These are phyloP conservation scores for Toxotes lorentzi DNA, from an alignment of 2,797 vertebrate species.

Conservation along the genomic window DNA sequence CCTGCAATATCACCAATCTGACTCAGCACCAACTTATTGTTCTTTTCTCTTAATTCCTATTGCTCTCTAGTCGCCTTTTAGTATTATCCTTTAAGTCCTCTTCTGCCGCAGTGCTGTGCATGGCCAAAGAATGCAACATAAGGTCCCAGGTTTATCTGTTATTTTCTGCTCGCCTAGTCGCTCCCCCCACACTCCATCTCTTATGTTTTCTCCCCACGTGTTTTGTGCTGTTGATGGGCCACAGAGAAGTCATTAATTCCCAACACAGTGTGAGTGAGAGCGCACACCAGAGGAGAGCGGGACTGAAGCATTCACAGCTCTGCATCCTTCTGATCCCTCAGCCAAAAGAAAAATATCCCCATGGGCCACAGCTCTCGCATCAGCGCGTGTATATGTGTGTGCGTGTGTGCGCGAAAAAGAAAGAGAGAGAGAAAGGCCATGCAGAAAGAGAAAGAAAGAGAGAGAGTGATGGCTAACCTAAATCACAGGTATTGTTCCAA, in stretches of 20 bases:
- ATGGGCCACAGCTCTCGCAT: slow-evolving; percentile 62
- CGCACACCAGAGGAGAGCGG: slow-evolving; percentile 69
- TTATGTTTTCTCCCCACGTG: slow-evolving; percentile 67
- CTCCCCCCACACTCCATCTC: slow-evolving; percentile 45
- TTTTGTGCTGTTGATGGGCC: slow-evolving; percentile 75
- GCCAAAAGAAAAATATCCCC: slow-evolving; percentile 80
- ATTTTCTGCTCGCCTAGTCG: slow-evolving; percentile 52
- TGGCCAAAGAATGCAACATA: slow-evolving; percentile 52
- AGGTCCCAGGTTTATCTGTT: slow-evolving; percentile 66
- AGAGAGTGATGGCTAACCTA: slow-evolving; percentile 54
- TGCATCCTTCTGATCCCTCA: slow-evolving; percentile 78
- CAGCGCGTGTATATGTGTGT: slow-evolving; percentile 27
- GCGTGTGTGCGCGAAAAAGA: slow-evolving; percentile 9
- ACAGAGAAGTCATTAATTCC: slow-evolving; percentile 81
- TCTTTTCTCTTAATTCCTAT: slow-evolving; percentile 67
- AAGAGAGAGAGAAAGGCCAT: slow-evolving; percentile 12
- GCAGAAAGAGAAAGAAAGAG: slow-evolving; percentile 22
- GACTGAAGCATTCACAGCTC: slow-evolving; percentile 77
- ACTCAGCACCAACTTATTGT: slow-evolving; percentile 79
- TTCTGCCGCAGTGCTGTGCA: slow-evolving; percentile 45
- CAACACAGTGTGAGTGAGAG: slow-evolving; percentile 70
- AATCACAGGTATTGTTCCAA: slow-evolving; percentile 74
- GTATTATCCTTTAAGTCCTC: slow-evolving; percentile 55
- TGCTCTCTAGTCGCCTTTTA: slow-evolving; percentile 71
- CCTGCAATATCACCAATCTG: slow-evolving; percentile 76